Evolutionary conservation across 2,888 invertebrate species (phyloP).

Genomic region (Pteria penguin): DNA sequence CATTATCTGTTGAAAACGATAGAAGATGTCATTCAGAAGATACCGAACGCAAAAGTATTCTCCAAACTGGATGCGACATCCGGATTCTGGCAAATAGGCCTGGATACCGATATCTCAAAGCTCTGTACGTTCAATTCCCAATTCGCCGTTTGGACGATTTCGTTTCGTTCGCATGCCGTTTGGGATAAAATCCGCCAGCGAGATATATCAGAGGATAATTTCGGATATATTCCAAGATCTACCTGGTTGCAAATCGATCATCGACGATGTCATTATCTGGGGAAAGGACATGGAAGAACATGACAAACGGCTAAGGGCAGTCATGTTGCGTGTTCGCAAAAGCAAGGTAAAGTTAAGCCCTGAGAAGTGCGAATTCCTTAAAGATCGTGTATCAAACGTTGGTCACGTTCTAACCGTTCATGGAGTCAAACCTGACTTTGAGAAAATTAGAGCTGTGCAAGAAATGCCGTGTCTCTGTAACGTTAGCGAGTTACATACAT

Average conservation of each 20-base stretch:
- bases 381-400: conserved; percentile 26
- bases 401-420: conserved; percentile 31
- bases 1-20: conserved; percentile 27
- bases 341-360: not conserved
- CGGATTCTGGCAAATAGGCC: conserved; percentile 16
- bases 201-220: conserved; percentile 20
- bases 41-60: conserved; percentile 15
- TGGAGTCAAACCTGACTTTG: conserved; percentile 33
- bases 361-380: conserved; percentile 1
- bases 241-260: conserved; percentile 2
- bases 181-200: conserved; percentile 21
- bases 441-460: conserved; percentile 31
- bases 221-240: conserved; percentile 11
- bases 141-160: conserved; percentile 28
- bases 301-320: conserved; percentile 3
- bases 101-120: conserved; percentile 24
- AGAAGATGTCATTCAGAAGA: conserved; percentile 23
- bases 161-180: conserved; percentile 20
- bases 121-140: conserved; percentile 32
- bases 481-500: conserved; percentile 30
- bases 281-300: conserved; percentile 10
- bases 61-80: conserved; percentile 22
- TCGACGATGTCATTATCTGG: conserved; percentile 24
- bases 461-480: conserved; percentile 28
- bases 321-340: not conserved